Evolutionary conservation across 2,113 vertebrate genomes (phyloP).

Genomic region (Cebidichthys violaceus): DNA sequence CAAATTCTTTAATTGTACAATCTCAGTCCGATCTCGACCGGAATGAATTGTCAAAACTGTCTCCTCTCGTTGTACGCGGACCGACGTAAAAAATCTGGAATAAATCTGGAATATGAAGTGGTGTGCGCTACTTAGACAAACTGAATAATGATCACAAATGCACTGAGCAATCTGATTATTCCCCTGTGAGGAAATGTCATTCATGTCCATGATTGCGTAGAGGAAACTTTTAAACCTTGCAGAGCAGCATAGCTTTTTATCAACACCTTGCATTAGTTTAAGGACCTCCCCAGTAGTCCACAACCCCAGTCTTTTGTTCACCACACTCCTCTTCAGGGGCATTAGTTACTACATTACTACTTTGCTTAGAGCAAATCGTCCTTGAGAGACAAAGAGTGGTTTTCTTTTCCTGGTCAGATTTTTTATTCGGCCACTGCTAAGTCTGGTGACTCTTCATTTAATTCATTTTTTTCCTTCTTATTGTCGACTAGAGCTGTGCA

Average conservation of each 20-base stretch:
- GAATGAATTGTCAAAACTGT: constrained; percentile 59
- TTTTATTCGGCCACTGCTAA: neutral
- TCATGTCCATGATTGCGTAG: constrained; percentile 56
- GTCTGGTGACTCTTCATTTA: neutral
- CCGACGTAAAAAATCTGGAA: constrained; percentile 61
- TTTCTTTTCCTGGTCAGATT: neutral
- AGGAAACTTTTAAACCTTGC: constrained; percentile 46
- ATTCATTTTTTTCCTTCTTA: neutral
- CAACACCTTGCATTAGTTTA: constrained; percentile 23
- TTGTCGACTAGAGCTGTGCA: neutral
- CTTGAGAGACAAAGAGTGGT: neutral
- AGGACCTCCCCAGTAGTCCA: neutral
- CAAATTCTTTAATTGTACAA: constrained; percentile 59
- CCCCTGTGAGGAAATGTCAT: constrained; percentile 73
- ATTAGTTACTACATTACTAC: neutral
- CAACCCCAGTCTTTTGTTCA: constrained; percentile 6
- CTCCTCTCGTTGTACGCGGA: constrained; percentile 50
- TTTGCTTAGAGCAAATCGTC: neutral
- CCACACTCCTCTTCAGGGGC: constrained; percentile 2
- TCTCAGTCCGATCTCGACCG: constrained; percentile 39
- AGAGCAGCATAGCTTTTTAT: constrained; percentile 33
- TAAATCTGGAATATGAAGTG: constrained; percentile 53
- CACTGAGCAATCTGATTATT: constrained; percentile 67
- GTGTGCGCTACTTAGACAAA: constrained; percentile 32
- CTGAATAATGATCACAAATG: constrained; percentile 60